Conservation (phyloP, 2,888 invertebrate species). For the Serripes groenlandicus region DNA sequence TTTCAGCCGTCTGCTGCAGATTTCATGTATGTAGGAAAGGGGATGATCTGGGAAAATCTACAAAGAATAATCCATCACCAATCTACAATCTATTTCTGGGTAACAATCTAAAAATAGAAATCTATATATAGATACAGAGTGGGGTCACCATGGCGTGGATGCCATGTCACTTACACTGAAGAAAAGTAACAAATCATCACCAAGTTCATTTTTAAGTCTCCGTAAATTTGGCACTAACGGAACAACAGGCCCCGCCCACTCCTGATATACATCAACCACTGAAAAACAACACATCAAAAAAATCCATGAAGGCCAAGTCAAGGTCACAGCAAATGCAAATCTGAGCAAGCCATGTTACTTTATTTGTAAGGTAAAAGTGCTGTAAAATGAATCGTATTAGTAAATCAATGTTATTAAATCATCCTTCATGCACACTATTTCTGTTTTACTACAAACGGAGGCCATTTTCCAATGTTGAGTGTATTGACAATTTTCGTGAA, state of each 20-base stretch:
- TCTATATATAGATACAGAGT: conserved; percentile 25
- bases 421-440: too few species aligned
- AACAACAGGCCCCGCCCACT: conserved; percentile 96
- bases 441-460: too few species aligned
- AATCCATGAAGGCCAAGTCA: conserved; percentile 2
- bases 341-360: neutral
- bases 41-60: too few species aligned
- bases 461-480: too few species aligned
- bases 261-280: conserved; percentile 95
- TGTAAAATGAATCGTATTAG: neutral
- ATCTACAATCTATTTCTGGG: conserved; percentile 19
- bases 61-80: conserved; percentile 23
- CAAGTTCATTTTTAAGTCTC: conserved; percentile 95
- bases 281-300: conserved; percentile 65
- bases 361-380: neutral
- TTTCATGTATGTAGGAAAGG: too few species aligned
- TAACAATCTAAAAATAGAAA: conserved; percentile 6
- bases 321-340: conserved; percentile 4
- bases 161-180: conserved; percentile 89
- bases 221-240: conserved; percentile 94
- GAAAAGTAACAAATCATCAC: conserved; percentile 93
- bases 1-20: too few species aligned
- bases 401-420: neutral
- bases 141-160: neutral
- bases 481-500: too few species aligned